Base-by-base conservation (phyloP, 2,113 vertebrate genomes). In the Malaclemys terrapin region DNA sequence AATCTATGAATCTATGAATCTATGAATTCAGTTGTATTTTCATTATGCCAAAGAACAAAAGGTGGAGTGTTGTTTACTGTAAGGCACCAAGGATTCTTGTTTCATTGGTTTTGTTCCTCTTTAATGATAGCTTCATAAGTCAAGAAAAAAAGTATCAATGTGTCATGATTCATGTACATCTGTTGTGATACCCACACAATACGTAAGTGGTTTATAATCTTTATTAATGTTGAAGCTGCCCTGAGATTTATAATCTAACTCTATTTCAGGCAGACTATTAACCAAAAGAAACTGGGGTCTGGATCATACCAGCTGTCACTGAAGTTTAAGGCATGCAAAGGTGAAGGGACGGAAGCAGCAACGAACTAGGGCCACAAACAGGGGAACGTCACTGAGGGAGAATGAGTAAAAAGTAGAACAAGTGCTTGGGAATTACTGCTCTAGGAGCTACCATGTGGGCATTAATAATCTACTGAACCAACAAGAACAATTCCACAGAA, bases 401-500 rank as follows among this genome's bases (percentile, higher is more conserved):
- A 84, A 3, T 35, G 35, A 86, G 80, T 50, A 94, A 94, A 72
- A 56, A 52, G 62, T 13, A 92, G 80, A 89, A 91, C 49, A 93
- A 96, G 49, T 88, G 42, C 56, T 56, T 80, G 89, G 47, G 90
- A 89, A 91, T 81, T 76, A 85, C 50, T 81, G 10, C 82, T 96
- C 72, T 65, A 84, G 75, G 92, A 95, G 6, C 56, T 75, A 49
- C 87, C 72, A 92, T 95, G 52, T 93, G 78, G 80, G 17, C 85
- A 90, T 82, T 91, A 93, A 1, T 56, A 88, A 91, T 89, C 85
- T 22, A 42, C 8, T 84, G 72, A 91, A 42, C 22, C n/a, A 12
- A 8, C 78, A 65, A 5, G 0, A 88, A 72, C 53, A 95, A 80
- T 89, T 82, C 25, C 79, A 76, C 56, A 82, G 20, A 6, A 2